These are phyloP conservation scores for Crenuchus spilurus DNA, from an alignment of 2,797 vertebrate genomes.

Conservation along the genomic window DNA sequence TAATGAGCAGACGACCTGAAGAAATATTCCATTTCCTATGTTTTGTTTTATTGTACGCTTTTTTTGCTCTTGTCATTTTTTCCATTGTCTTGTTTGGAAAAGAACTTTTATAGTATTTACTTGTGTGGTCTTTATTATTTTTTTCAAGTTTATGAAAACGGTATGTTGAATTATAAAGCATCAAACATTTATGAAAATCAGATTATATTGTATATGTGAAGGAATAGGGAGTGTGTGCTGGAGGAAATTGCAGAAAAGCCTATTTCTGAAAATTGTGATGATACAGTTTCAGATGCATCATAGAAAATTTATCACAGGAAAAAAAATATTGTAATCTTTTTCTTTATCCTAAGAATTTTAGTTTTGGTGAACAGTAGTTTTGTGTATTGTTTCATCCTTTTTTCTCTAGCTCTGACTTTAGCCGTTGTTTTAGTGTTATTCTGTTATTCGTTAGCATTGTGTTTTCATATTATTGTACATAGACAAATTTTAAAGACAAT, in stretches of 20 bases:
- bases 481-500: constrained; percentile 93
- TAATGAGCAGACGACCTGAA: constrained; percentile 48
- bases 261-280: constrained; percentile 23
- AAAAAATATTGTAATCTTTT: constrained; percentile 26
- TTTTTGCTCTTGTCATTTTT: constrained; percentile 77
- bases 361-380: constrained; percentile 58
- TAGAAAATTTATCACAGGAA: not conserved
- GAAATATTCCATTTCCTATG: constrained; percentile 56
- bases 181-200: constrained; percentile 90
- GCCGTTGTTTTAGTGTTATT: constrained; percentile 80
- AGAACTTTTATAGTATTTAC: constrained; percentile 99
- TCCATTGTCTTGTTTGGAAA: constrained; percentile 78
- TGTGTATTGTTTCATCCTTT: constrained; percentile 58
- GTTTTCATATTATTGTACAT: constrained; percentile 88
- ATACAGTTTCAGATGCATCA: not conserved
- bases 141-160: constrained; percentile 84
- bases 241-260: constrained; percentile 83
- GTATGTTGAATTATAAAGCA: constrained; percentile 85
- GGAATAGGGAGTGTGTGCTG: constrained; percentile 87
- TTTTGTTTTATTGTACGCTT: constrained; percentile 72
- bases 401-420: constrained; percentile 77
- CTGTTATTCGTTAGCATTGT: constrained; percentile 88
- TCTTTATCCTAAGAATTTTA: constrained; percentile 67
- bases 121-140: constrained; percentile 93
- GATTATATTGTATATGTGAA: constrained; percentile 92